Evolutionary conservation across 2,113 vertebrate genomes (phyloP), one percentile per base, ranked within the genome.

Genomic region (Neogale vison): DNA sequence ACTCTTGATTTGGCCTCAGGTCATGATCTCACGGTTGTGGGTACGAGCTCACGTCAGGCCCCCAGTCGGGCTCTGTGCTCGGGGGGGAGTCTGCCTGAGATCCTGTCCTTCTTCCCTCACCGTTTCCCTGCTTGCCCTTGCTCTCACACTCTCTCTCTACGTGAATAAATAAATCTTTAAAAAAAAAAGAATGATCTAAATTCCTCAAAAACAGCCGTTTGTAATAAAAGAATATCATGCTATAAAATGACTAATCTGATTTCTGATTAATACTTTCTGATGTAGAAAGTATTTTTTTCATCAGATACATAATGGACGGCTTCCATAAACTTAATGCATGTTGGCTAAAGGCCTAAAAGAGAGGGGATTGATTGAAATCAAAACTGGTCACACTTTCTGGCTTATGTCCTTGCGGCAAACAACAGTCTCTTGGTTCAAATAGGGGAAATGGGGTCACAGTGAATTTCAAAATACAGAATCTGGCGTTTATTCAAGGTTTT

Each of bases 291-390:
- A 6, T 34, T 79, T 77, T 93, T 55, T 71, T 71, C n/a, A 79
- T 50, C 52, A 83, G 59, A 67, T 87, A 93, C 93, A 94, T 85
- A 90, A 96, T 72, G 42, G 47, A 67, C 94, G 45, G 31, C 26
- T 94, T 65, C 71, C 59, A 93, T 13, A 92, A 91, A 79, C 69
- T 59, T 88, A 91, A 31, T 67, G 74, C 83, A 55, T 2, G 3
- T 79, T 52, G 89, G 61, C 79, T 42, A 95, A 92, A 80, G 12
- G 65, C 63, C 83, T 39, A 52, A 79, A 47, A 42, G 42, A 93
- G 52, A 91, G 9, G 59, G 18, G 26, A 87, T 2, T 93, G 72
- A 88, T n/a, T 57, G 18, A 83, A 81, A 80, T 71, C 7, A 81
- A 93, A 96, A 36, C 36, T 42, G 52, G 82, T 67, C 67, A 20